phyloP scores from a whole-genome alignment of 2,797 vertebrate species.

The Vireo griseus region DNA sequence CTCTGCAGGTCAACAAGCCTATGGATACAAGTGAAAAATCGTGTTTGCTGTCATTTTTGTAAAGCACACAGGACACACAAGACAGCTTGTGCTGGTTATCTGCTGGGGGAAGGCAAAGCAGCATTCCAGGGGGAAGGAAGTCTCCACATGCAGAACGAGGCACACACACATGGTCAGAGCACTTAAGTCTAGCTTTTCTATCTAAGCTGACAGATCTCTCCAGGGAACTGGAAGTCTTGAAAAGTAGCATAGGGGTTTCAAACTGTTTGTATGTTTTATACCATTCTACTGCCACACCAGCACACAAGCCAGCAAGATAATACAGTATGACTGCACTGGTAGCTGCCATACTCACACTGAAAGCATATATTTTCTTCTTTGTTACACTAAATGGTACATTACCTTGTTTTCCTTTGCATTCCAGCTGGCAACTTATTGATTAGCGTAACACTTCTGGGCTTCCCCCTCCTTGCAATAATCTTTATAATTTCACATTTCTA shows the following conservation, averaged over 20 bases:
- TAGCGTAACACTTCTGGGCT: background rate
- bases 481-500: slow-evolving; percentile 42
- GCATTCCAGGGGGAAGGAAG: background rate
- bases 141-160: background rate
- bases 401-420: slow-evolving; percentile 10
- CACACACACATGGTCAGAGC: background rate
- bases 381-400: background rate
- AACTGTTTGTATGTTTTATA: background rate
- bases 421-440: slow-evolving; percentile 27
- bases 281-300: background rate
- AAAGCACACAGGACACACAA: background rate
- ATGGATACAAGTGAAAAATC: background rate
- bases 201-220: background rate
- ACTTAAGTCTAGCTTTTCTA: background rate
- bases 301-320: background rate
- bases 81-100: background rate
- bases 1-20: background rate
- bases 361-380: background rate
- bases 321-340: background rate
- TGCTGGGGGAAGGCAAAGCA: background rate
- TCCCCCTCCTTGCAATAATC: slow-evolving; percentile 7
- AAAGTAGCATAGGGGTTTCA: background rate
- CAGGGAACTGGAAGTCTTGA: background rate
- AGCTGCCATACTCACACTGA: background rate
- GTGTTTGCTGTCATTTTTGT: background rate